phyloP scores from a whole-genome alignment of 1,140 invertebrate species.

The Drosophila ercepeae region DNA sequence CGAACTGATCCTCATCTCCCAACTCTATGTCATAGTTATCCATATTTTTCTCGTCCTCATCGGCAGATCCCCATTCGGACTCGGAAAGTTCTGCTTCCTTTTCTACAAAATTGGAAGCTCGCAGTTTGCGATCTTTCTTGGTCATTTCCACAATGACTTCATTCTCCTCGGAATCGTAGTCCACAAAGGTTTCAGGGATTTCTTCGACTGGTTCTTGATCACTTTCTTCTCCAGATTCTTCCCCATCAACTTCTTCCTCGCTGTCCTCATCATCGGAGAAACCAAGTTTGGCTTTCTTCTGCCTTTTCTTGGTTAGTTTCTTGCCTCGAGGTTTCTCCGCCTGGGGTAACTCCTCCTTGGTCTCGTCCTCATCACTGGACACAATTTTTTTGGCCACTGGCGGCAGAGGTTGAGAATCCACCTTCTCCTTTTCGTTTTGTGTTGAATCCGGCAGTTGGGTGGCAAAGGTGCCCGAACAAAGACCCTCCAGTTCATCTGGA shows the following conservation, averaged over 20 bases:
- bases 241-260: constrained; percentile 51
- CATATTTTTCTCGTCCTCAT: constrained; percentile 90
- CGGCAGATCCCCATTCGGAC: constrained; percentile 89
- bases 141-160: constrained; percentile 84
- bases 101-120: constrained; percentile 89
- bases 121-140: constrained; percentile 84
- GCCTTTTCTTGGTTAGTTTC: constrained; percentile 67
- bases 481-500: constrained; percentile 53
- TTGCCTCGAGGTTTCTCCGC: constrained; percentile 48
- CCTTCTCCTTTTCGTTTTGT: neutral
- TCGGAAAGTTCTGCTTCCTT: constrained; percentile 94
- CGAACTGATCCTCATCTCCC: constrained; percentile 89
- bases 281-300: constrained; percentile 74
- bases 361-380: constrained; percentile 85
- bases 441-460: constrained; percentile 27
- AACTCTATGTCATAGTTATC: constrained; percentile 89
- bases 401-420: constrained; percentile 3
- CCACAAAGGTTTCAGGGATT: constrained; percentile 84
- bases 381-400: constrained; percentile 54
- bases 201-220: constrained; percentile 81
- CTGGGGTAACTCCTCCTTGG: constrained; percentile 13
- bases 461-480: constrained; percentile 67
- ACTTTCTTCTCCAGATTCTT: constrained; percentile 57
- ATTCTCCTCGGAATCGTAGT: constrained; percentile 90
- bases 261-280: constrained; percentile 79